These are phyloP conservation scores for Craniophora ligustri DNA, from an alignment of 2,888 invertebrate genomes.

Conservation along the genomic window DNA sequence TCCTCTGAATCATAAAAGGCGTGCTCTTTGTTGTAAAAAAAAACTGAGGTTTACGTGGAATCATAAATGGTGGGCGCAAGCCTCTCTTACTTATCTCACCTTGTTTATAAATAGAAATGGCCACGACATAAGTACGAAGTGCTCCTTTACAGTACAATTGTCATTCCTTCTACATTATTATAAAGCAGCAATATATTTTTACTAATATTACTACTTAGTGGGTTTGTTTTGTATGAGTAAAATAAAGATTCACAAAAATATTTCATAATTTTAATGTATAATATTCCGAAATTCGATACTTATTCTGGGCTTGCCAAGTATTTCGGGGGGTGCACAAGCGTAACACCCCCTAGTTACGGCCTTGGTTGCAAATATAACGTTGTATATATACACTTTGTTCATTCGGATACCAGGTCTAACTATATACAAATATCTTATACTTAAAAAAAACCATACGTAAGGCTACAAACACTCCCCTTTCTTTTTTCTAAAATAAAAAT, in stretches of 20 bases:
- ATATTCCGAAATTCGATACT: conserved; percentile 36
- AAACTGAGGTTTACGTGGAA: conserved; percentile 18
- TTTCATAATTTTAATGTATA: conserved; percentile 28
- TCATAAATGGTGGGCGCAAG: conserved; percentile 26
- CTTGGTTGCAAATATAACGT: conserved; percentile 26
- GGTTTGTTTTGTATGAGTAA: no score
- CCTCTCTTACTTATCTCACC: conserved; percentile 24
- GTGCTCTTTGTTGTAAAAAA: conserved; percentile 28
- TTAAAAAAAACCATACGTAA: no score
- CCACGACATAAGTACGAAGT: neutral
- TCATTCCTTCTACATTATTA: no score
- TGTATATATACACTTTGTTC: neutral
- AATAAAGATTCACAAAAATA: neutral
- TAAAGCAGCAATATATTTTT: no score
- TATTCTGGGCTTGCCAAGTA: conserved; percentile 20
- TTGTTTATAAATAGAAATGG: conserved; percentile 25
- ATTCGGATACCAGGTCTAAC: neutral
- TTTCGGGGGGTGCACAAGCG: conserved; percentile 8
- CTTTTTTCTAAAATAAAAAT: conserved; percentile 36
- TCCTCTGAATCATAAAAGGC: conserved; percentile 38
- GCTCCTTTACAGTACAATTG: no score
- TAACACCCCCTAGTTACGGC: conserved; percentile 26
- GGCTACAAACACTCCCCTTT: conserved; percentile 16
- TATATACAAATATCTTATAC: neutral
- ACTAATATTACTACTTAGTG: no score